Base-by-base conservation (phyloP, 2,113 vertebrate species). In the Pagrus major region DNA sequence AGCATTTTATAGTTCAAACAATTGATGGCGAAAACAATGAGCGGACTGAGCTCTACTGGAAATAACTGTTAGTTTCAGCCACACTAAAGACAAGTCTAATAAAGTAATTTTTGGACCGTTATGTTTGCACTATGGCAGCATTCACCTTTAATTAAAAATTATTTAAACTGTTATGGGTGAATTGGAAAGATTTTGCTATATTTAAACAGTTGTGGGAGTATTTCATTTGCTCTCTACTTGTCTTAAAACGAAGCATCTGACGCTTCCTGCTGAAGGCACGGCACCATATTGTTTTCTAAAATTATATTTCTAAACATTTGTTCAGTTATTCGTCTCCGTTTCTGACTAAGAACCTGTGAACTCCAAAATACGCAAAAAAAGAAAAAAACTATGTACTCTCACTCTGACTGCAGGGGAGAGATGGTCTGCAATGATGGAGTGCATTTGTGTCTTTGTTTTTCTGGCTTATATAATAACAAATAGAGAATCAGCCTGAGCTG, bases 251-350 rank as follows among this genome's bases (percentile, higher is more conserved):
- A 55, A 82, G 67, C 82, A 90, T 85, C 83, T 80, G 79, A 91
- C n/a, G 59, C 72, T 81, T 72, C 12, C 23, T 51, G 80, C 90
- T 79, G 80, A 80, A 71, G 83, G 86, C 84, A 78, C 9, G 51
- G 71, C 71, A 81, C 81, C 84, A 86, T 87, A 77, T 91, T 91
- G 80, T 90, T 84, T 83, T 83, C 67, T 85, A 81, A 88, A 91
- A 86, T 88, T 87, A 82, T 55, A 87, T 90, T 91, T 82, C 66
- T 80, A 76, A 88, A 81, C 70, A 82, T 89, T 87, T 93, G 74
- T 76, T 83, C 66, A 74, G 69, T 71, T 73, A 63, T 60, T 77
- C 77, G 47, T 81, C 67, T 85, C 70, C 6, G 8, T 86, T 69
- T 79, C 71, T 86, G 81, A 83, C 64, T 54, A 33, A 71, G 35